Percentiles rank a stretch among this genome's conserved stretches.
Conservation (phyloP, 2,888 invertebrate species). For the Drosophila tanythrix region DNA sequence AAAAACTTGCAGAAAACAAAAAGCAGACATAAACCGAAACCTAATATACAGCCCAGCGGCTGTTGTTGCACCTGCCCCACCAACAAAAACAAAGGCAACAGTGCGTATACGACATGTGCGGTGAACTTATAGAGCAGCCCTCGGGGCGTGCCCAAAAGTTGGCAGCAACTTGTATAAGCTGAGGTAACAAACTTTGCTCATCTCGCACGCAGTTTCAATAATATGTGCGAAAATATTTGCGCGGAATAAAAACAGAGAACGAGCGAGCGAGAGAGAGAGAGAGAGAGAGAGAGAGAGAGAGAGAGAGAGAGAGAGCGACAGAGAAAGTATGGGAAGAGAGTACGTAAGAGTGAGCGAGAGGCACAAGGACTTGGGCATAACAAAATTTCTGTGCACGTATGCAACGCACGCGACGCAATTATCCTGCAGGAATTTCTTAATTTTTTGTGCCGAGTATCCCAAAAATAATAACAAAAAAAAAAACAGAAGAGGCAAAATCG, state of each 20-base stretch:
- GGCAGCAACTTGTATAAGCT: constrained; percentile 29
- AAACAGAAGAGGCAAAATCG: constrained; percentile 17
- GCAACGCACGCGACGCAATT: constrained; percentile 64
- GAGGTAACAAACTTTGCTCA: constrained; percentile 42
- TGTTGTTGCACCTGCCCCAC: constrained; percentile 37
- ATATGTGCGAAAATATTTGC: constrained; percentile 70
- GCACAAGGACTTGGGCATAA: constrained; percentile 1
- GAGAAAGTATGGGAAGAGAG: not conserved
- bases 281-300: not conserved
- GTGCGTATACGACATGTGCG: constrained; percentile 10
- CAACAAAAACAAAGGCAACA: not conserved
- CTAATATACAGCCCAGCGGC: constrained; percentile 8
- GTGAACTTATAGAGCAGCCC: constrained; percentile 43
- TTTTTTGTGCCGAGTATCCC: constrained; percentile 43
- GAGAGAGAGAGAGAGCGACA: too few relatives aligned
- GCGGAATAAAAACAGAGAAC: constrained; percentile 27
- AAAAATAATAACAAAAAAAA: constrained; percentile 18
- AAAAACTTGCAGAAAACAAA: constrained; percentile 28
- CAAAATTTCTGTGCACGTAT: constrained; percentile 46
- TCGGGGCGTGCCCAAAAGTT: constrained; percentile 35
- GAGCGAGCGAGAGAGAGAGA: not conserved
- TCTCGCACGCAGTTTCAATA: constrained; percentile 57
- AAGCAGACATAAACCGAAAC: constrained; percentile 18
- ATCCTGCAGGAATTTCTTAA: constrained; percentile 73
- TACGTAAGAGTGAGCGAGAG: not conserved